Percentiles rank a stretch among this genome's conserved stretches.
phyloP scores from a whole-genome alignment of 1,140 invertebrate genomes.

The Dryas iulia region DNA sequence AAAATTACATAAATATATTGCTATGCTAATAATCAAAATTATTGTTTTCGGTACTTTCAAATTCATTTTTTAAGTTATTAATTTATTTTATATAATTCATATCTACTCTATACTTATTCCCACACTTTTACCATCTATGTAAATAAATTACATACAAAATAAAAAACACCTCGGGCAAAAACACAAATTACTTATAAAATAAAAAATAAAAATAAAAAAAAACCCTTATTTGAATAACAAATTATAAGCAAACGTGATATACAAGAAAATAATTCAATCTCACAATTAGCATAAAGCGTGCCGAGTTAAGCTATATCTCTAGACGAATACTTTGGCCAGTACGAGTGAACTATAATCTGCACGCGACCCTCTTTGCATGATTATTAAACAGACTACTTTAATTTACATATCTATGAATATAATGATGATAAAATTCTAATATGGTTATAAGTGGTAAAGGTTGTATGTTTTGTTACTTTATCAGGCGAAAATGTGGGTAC shows the following conservation, averaged over 20 bases:
- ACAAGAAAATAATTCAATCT: not conserved
- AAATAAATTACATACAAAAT: no score
- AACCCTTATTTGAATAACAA: no score
- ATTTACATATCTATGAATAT: conserved; percentile 14
- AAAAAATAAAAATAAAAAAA: no score
- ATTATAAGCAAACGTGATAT: not conserved
- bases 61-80: no score
- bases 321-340: not conserved
- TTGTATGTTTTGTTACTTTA: not conserved
- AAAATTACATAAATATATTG: no score
- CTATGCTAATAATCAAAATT: no score
- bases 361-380: conserved; percentile 9
- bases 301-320: conserved; percentile 9
- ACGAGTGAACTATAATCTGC: not conserved
- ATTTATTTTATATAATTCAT: no score
- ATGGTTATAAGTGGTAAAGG: not conserved
- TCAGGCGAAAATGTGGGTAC: not conserved
- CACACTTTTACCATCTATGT: no score
- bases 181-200: no score
- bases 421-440: not conserved
- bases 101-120: no score
- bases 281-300: conserved; percentile 17
- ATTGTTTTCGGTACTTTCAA: no score
- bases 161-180: no score
- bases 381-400: conserved; percentile 13